Base-by-base conservation (phyloP, 2,797 vertebrate genomes). In the Octomys mimax region DNA sequence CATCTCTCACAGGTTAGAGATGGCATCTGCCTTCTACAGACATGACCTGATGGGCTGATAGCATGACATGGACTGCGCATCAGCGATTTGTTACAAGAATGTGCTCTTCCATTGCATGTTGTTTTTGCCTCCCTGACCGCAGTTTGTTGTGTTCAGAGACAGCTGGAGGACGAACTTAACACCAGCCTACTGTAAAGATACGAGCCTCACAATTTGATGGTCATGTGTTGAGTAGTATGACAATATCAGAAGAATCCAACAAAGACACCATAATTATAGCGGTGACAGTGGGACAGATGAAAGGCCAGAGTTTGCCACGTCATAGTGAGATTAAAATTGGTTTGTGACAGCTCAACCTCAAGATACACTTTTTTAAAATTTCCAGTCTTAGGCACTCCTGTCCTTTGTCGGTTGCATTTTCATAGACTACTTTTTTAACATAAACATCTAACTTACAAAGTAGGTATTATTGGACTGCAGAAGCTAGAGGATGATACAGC, bases 401-500 rank as follows among this genome's bases (percentile, higher is more conserved):
- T 21, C 14, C 4, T 85, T 92, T 68, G 8, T 24, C 0, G 31
- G 5, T 68, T 90, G 42, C 9, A 49, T 7, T 10, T 28, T 46
- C 7, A 24, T 21, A 62, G 6, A 54, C 26, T 49, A 83, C 22
- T 49, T 87, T 28, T 49, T 42, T 73, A 26, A 46, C 5, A 24
- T 49, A 64, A 78, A 13, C 13, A 59, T 4, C 21, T 95, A 8
- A 39, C 66, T 79, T 36, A 57, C 36, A 79, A 79, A 79, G 26
- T 16, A 5, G 9, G 10, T 1, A 70, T 0, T 28, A 31, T n/a
- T 4, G 33, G 8, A 42, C 5, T 21, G 18, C 1, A 4, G 39
- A 73, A 39, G 0, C 6, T 83, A 24, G 22, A 64, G 1, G 36
- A 6, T 62, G 0, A 1, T 19, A 68, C 6, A 92, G 8, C 2